Base-by-base conservation (phyloP, 2,797 vertebrate genomes). In the Miichthys miiuy region DNA sequence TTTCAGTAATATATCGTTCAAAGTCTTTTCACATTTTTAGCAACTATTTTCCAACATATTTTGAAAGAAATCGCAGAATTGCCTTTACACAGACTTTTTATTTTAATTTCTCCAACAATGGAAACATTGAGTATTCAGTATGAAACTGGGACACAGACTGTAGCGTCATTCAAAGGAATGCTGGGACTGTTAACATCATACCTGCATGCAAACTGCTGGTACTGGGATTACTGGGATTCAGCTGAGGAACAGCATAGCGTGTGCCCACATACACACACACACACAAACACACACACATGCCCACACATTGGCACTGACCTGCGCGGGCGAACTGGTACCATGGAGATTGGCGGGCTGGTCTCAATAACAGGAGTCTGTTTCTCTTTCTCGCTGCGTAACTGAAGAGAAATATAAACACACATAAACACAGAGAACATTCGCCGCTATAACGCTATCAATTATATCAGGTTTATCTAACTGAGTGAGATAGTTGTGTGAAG, bases 381-480 rank as follows among this genome's bases (percentile, higher is more conserved):
- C 89, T 94, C 93, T 77, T 93, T 96, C 91, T 96, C 94, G 51
- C 91, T 93, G 74, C 95, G 95, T 89, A 96, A 84, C 96, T 97
- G 87, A 87, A 91, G 78, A 90, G 83, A 79, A 91, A 93, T 82
- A 90, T 87, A 94, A 85, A 90, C 86, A 92, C 74, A 75, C 78
- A 93, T 91, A 83, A 86, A 92, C 91, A 89, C 73, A 72, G 80
- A 80, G 91, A 87, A 90, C 85, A 82, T 75, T 90, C 21, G 12
- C 72, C 1, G 65, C 83, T 58, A 72, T 80, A 70, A 79, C 61
- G 51, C 81, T 47, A 91, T 93, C 81, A 87, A 81, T 92, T 89
- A 91, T 42, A 86, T 84, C 86, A 75, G 79, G 85, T 90, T 89
- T 86, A 89, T 90, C 88, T 72, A 76, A 88, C 48, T 3, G 68